Evolutionary conservation across 2,797 vertebrate species (phyloP).

Genomic region (Alca torda): DNA sequence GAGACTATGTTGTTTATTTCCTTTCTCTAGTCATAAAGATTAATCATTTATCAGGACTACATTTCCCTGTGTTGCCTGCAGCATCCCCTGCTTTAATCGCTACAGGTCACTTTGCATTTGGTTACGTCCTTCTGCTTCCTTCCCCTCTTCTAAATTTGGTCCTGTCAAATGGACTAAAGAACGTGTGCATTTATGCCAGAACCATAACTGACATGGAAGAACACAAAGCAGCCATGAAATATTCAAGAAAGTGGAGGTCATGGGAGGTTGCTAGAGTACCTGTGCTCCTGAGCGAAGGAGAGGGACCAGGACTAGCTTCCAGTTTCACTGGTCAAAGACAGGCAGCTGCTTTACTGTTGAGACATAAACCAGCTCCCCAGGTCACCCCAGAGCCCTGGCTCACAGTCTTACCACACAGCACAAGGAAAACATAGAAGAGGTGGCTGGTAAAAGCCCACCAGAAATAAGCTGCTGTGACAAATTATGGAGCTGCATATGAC

Average conservation of each 20-base stretch:
- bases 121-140: neutral
- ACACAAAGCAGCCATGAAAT: conserved; percentile 34
- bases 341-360: neutral
- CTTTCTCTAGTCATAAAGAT: neutral
- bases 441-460: neutral
- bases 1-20: neutral
- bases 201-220: neutral
- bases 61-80: conserved; percentile 8
- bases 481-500: neutral
- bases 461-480: neutral
- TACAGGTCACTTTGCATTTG: neutral
- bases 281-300: neutral
- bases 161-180: conserved; percentile 41
- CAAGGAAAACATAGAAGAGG: neutral
- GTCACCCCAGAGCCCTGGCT: neutral
- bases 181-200: neutral
- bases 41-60: conserved; percentile 34
- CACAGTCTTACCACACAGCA: neutral
- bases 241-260: conserved; percentile 23
- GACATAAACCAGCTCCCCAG: neutral
- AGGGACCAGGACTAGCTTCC: neutral
- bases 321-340: neutral
- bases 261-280: neutral
- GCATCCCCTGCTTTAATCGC: conserved; percentile 6
- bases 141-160: neutral